Evolutionary conservation across 30 jellyfish, hydroid and myxozoan species (phyloP).

Genomic region (Hydractinia symbiolongicarpus): DNA sequence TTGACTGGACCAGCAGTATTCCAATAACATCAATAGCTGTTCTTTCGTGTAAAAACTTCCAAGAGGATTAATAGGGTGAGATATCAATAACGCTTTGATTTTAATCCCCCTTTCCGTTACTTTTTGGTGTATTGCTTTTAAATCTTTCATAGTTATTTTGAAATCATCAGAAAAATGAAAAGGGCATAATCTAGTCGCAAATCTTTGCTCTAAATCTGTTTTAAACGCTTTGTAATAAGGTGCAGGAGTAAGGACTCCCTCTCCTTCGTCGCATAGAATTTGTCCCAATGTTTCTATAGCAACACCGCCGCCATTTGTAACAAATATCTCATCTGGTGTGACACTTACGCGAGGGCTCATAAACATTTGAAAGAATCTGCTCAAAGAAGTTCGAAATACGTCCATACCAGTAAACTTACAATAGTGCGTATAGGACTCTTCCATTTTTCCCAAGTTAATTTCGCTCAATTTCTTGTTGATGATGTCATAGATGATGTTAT

Average conservation of each 20-base stretch:
- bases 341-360: conserved; percentile 41
- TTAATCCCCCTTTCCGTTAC: conserved; percentile 22
- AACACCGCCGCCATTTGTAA: conserved; percentile 59
- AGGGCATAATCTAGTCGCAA: background rate
- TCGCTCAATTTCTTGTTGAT: conserved; percentile 20
- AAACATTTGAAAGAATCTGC: conserved; percentile 35
- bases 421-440: conserved; percentile 25
- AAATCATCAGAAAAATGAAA: conserved; percentile 3
- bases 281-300: conserved; percentile 52
- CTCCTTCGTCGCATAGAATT: conserved; percentile 50
- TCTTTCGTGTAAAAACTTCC: conserved; percentile 40
- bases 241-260: conserved; percentile 54
- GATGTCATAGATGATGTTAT: conserved; percentile 32
- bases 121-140: conserved; percentile 30
- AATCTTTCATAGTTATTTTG: conserved; percentile 33
- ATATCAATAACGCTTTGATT: conserved; percentile 31
- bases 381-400: conserved; percentile 43
- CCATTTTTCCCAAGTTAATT: conserved; percentile 17
- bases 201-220: conserved; percentile 18
- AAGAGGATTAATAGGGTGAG: conserved; percentile 65
- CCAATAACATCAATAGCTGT: conserved; percentile 28
- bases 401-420: conserved; percentile 42
- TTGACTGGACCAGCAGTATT: conserved; percentile 29
- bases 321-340: conserved; percentile 29
- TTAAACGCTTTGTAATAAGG: conserved; percentile 67